Evolutionary conservation across 2,888 invertebrate species (phyloP).

Genomic region (Drosophila bunnanda): DNA sequence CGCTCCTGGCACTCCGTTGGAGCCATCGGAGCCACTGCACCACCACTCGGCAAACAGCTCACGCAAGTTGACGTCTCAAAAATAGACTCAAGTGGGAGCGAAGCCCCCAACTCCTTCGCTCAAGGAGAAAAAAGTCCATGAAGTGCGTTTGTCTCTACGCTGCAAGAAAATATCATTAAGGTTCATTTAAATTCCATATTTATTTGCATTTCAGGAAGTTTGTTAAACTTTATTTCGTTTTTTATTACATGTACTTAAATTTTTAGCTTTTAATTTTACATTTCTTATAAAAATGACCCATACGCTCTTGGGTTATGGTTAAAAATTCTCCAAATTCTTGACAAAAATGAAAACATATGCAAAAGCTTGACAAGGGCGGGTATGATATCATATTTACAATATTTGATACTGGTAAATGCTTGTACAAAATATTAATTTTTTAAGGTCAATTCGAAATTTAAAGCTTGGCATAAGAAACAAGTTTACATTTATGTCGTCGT

Average conservation of each 20-base stretch:
- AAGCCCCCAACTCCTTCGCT: conserved; percentile 53
- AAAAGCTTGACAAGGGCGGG: neutral
- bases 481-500: neutral
- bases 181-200: neutral
- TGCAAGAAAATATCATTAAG: neutral
- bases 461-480: neutral
- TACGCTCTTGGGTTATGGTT: neutral
- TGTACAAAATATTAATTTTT: neutral
- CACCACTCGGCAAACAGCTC: conserved; percentile 33
- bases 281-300: neutral
- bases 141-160: conserved; percentile 43
- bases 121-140: conserved; percentile 25
- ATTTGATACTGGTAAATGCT: conserved; percentile 4
- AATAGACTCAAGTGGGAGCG: conserved; percentile 65
- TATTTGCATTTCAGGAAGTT: neutral
- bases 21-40: conserved; percentile 1
- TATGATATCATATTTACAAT: neutral
- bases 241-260: neutral
- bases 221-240: neutral
- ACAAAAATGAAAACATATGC: neutral
- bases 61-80: conserved; percentile 54
- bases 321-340: neutral
- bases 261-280: neutral
- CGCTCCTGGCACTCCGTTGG: conserved; percentile 1
- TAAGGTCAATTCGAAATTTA: neutral